Percentiles rank a stretch among this genome's conserved stretches.
These are phyloP conservation scores for Laothoe populi DNA, from an alignment of 2,888 invertebrate species.

Conservation along the genomic window DNA sequence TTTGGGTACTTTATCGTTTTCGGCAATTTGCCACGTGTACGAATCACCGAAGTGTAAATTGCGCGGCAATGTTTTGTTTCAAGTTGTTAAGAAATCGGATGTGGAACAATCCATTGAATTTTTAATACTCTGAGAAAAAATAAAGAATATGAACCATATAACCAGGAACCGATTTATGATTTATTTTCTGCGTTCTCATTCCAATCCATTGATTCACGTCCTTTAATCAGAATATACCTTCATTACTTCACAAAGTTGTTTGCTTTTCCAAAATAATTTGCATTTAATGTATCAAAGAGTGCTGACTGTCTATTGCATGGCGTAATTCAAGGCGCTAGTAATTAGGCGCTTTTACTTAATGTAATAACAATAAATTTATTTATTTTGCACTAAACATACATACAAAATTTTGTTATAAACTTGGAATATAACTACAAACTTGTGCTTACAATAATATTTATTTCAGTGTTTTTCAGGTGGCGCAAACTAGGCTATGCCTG, in stretches of 20 bases:
- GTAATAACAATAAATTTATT: too few species aligned
- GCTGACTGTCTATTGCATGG: neutral
- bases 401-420: too few species aligned
- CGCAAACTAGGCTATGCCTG: too few species aligned
- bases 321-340: neutral
- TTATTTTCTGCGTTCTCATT: neutral
- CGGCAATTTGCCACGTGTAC: too few species aligned
- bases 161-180: neutral
- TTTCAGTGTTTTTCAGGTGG: too few species aligned
- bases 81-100: neutral
- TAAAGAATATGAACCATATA: neutral
- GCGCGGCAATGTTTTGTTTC: too few species aligned
- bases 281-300: neutral
- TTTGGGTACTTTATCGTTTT: too few species aligned
- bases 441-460: too few species aligned
- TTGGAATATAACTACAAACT: too few species aligned
- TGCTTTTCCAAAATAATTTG: slow-evolving; percentile 1
- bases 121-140: neutral
- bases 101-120: neutral
- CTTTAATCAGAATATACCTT: slow-evolving; percentile 6
- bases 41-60: too few species aligned
- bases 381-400: too few species aligned
- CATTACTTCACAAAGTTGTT: slow-evolving; percentile 1
- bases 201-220: neutral
- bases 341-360: neutral